These are phyloP conservation scores for Gobiocypris rarus DNA, from an alignment of 2,113 vertebrate genomes.

Conservation along the genomic window DNA sequence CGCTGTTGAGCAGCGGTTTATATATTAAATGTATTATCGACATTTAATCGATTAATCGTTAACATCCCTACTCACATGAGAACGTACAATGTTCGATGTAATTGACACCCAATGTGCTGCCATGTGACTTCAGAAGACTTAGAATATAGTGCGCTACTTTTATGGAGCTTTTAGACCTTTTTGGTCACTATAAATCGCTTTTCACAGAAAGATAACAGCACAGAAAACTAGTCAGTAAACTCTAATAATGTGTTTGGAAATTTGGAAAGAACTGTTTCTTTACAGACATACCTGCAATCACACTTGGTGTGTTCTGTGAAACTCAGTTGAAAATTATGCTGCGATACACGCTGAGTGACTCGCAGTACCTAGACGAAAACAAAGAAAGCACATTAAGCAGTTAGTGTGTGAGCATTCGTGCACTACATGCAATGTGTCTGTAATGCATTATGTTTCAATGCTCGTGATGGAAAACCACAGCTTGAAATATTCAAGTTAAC, in stretches of 20 bases:
- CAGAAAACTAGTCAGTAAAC: neutral
- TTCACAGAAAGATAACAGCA: neutral
- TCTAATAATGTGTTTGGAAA: neutral
- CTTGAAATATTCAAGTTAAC: neutral
- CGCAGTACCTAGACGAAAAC: constrained; percentile 66
- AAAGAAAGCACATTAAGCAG: constrained; percentile 2
- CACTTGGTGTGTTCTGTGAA: constrained; percentile 74
- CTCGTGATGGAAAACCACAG: constrained; percentile 1
- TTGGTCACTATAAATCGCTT: neutral
- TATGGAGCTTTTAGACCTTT: no score
- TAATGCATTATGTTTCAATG: neutral
- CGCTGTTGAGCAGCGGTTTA: no score
- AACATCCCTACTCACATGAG: no score
- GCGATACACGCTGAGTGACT: constrained; percentile 53
- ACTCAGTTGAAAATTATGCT: constrained; percentile 62
- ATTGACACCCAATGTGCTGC: no score
- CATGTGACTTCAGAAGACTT: no score
- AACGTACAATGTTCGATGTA: no score
- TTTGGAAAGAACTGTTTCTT: neutral
- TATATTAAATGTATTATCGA: no score
- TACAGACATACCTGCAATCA: constrained; percentile 70
- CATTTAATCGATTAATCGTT: no score
- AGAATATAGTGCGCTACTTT: no score
- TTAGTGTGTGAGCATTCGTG: neutral
- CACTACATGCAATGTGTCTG: neutral